Evolutionary conservation across 2,797 vertebrate genomes (phyloP), one percentile per base, ranked within the genome.

Genomic region (Corythornis leucogaster): DNA sequence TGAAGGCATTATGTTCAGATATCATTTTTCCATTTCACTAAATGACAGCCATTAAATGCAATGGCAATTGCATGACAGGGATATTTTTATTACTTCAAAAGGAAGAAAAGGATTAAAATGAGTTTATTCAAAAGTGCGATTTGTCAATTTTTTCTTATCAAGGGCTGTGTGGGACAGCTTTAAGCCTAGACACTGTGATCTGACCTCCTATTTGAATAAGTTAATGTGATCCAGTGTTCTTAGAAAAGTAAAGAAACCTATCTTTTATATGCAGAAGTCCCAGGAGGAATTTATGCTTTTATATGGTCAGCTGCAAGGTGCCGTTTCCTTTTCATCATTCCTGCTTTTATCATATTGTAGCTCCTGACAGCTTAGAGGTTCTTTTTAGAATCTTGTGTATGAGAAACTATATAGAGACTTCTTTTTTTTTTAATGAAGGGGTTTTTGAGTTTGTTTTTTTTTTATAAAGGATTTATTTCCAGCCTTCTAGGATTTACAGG

Each of bases 161-260:
- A 95, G 93, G 92, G 94, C 90, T 97, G 96, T 97, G 96, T 66
- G 93, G 97, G 97, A 98, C 97, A 98, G 97, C 97, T 98, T 97
- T 97, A 97, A 97, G 97, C 96, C 97, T 97, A 96, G 98, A 97
- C 96, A 98, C 94, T 93, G 95, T 97, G 96, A 97, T 97, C 97
- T 98, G 98, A 98, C 98, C 98, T 97, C 94, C 76, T 96, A 98
- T 98, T 99, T 98, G 97, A 99, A 99, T 98, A 99, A 98, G 98
- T 98, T 98, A 99, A 99, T 98, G 95, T 89, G 89, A 96, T 97
- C 95, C 87, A 93, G 89, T 98, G 98, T 98, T 98, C 98, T 98
- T 96, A 84, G 94, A 96, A 96, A 98, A 97, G 94, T 97, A 97
- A 90, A 95, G 96, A 96, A 96, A 97, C 92, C 98, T 98, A 98